Conservation (phyloP, 2,888 invertebrate genomes). For the Hypolimnas misippus region DNA sequence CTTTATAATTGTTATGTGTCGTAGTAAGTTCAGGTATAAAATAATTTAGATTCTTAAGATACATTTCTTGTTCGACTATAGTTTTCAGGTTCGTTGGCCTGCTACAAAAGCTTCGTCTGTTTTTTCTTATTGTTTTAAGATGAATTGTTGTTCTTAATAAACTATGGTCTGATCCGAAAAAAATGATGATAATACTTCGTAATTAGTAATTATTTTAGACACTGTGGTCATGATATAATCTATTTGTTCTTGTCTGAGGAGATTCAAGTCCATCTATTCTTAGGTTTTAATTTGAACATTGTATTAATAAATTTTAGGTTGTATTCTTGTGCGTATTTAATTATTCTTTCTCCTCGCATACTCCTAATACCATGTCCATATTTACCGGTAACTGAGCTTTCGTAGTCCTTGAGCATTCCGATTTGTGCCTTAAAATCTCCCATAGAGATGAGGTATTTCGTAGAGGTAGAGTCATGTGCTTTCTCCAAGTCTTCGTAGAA, state of each 20-base stretch:
- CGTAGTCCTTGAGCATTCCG: slow-evolving; percentile 30
- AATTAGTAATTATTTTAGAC: slow-evolving; percentile 12
- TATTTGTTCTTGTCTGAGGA: slow-evolving; percentile 32
- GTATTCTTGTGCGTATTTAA: slow-evolving; percentile 39
- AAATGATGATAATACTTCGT: slow-evolving; percentile 18
- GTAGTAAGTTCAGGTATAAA: no score
- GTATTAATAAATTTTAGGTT: slow-evolving; percentile 40
- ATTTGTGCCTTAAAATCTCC: slow-evolving; percentile 42
- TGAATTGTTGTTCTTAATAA: slow-evolving; percentile 17
- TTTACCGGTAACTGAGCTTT: slow-evolving; percentile 26
- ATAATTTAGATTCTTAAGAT: no score
- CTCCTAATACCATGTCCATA: slow-evolving; percentile 38
- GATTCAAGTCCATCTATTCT: slow-evolving; percentile 40
- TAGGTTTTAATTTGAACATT: slow-evolving; percentile 35
- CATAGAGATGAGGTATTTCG: slow-evolving; percentile 35
- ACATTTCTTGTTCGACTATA: no score
- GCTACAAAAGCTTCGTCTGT: not conserved
- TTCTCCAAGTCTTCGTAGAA: slow-evolving; percentile 36
- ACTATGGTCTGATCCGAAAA: slow-evolving; percentile 16
- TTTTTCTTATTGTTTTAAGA: slow-evolving; percentile 21
- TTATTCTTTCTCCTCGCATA: slow-evolving; percentile 33
- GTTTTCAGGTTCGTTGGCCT: no score
- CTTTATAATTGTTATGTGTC: no score
- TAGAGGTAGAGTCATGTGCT: slow-evolving; percentile 31
- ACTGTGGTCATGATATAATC: slow-evolving; percentile 25